phyloP scores from a whole-genome alignment of 1,140 invertebrate genomes.

The Hycleus phaleratus region DNA sequence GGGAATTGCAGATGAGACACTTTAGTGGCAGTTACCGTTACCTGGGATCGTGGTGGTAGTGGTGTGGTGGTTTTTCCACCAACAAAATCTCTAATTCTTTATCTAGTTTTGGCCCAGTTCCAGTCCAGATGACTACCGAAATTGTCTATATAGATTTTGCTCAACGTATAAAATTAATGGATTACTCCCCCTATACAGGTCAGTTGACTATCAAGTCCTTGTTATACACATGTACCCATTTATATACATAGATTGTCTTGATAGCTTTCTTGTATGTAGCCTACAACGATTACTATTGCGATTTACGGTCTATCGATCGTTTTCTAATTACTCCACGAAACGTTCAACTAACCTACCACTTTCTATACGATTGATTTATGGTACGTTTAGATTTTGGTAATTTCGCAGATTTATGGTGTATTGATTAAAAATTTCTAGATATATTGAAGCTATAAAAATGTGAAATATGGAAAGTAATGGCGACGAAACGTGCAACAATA shows the following conservation, averaged over 20 bases:
- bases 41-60: slow-evolving; percentile 24
- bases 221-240: too few species aligned
- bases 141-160: background rate
- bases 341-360: background rate
- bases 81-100: slow-evolving; percentile 30
- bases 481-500: too few species aligned
- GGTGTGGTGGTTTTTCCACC: slow-evolving; percentile 2
- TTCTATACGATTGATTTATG: slow-evolving; percentile 3
- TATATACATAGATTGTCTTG: too few species aligned
- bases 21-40: slow-evolving; percentile 36
- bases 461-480: too few species aligned
- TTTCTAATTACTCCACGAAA: slow-evolving; percentile 9
- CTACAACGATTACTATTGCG: slow-evolving; percentile 3
- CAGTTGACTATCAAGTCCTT: background rate
- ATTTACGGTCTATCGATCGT: slow-evolving; percentile 11
- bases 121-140: slow-evolving; percentile 4
- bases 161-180: background rate
- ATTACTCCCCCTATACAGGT: background rate
- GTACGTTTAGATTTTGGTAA: slow-evolving; percentile 7
- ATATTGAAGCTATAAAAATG: background rate
- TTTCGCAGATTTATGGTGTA: slow-evolving; percentile 10
- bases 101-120: slow-evolving; percentile 25
- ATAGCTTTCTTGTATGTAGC: slow-evolving; percentile 4
- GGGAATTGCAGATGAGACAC: slow-evolving; percentile 37
- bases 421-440: slow-evolving; percentile 9